Conservation (phyloP, 2,888 invertebrate genomes). For the Apeira syringaria region DNA sequence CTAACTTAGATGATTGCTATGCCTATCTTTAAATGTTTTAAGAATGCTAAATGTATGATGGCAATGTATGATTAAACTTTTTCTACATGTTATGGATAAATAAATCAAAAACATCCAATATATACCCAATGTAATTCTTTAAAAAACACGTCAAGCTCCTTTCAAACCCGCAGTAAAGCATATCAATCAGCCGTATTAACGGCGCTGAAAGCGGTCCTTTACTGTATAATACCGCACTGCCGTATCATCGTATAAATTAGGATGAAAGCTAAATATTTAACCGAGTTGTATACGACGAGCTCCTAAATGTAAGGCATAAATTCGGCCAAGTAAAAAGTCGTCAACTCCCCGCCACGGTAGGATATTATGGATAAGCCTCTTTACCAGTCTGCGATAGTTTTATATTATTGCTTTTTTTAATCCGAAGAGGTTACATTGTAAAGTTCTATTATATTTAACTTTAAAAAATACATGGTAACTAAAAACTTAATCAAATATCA, state of each 20-base stretch:
- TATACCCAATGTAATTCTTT: too few species aligned
- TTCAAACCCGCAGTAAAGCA: slow-evolving; percentile 31
- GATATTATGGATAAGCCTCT: slow-evolving; percentile 40
- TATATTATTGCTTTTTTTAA: too few species aligned
- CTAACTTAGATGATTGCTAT: too few species aligned
- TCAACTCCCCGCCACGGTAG: slow-evolving; percentile 51
- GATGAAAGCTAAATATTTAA: slow-evolving; percentile 74
- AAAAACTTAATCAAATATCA: too few species aligned
- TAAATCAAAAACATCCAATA: too few species aligned
- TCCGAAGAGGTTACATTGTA: too few species aligned
- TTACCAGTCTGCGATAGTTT: not conserved
- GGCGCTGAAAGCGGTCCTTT: slow-evolving; percentile 58
- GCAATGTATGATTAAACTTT: too few species aligned
- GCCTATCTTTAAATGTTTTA: too few species aligned
- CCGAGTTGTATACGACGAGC: slow-evolving; percentile 73
- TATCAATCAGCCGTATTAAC: slow-evolving; percentile 67
- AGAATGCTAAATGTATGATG: too few species aligned
- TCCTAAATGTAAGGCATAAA: slow-evolving; percentile 79
- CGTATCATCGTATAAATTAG: slow-evolving; percentile 62
- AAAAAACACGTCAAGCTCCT: slow-evolving; percentile 12
- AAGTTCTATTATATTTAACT: too few species aligned
- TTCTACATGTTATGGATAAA: too few species aligned
- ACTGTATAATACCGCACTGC: slow-evolving; percentile 46
- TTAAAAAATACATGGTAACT: too few species aligned
- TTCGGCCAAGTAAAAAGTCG: slow-evolving; percentile 75